Base-by-base conservation (phyloP, 2,113 vertebrate species). In the Aphelocoma coerulescens region DNA sequence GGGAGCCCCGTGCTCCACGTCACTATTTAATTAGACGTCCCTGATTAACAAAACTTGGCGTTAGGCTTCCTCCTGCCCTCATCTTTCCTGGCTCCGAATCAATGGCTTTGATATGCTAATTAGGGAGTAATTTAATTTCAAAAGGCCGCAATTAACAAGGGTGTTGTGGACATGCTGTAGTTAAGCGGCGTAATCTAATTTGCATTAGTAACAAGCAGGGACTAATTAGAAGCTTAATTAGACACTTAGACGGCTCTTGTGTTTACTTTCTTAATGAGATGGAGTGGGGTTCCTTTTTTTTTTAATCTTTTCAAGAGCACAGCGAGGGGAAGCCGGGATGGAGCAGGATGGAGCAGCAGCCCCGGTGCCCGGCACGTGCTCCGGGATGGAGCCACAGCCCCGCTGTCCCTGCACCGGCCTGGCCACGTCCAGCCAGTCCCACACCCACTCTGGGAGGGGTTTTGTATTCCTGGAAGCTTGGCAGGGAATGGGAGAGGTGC, bases 81-180 rank as follows among this genome's bases (percentile, higher is more conserved):
- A 96, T 98, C 97, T 98, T 98, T 98, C 97, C 98, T 98, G 98
- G 98, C 98, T 98, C 97, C 92, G 98, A 99, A 99, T 99, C 99
- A 99, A 99, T 99, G 99, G 99, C 99, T 99, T 99, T 99, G 99
- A 99, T 99, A 99, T 99, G 99, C 99, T 99, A 99, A 99, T 99
- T 99, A 99, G 99, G 97, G 98, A 99, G 99, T 99, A 99, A 99
- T 99, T 99, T 99, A 99, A 99, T 99, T 99, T 99, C 99, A 99
- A 99, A 99, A 99, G 99, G 99, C 99, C 99, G 99, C 99, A 99
- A 99, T 99, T 99, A 99, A 99, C 99, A 99, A 99, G 99, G 98
- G 98, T 99, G 99, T 99, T 99, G 99, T 99, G 99, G 99, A 99
- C 99, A 99, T 98, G 99, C 99, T 99, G 99, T 99, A 99, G 99